These are phyloP conservation scores for Armadillidium nasatum DNA, from an alignment of 1,140 invertebrate genomes.

Conservation along the genomic window DNA sequence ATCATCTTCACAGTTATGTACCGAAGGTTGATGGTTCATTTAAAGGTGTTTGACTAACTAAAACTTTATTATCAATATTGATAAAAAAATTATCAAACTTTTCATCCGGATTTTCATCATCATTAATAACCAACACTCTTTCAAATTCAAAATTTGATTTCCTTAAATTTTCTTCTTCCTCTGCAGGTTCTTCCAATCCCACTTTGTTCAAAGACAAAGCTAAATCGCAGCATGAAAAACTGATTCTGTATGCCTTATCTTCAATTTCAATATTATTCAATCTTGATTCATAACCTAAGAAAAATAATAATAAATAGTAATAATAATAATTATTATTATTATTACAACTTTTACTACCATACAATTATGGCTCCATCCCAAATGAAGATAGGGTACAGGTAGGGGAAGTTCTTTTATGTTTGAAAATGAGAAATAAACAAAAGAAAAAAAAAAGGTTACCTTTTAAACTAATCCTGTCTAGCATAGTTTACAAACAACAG, in stretches of 20 bases:
- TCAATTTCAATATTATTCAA: background rate
- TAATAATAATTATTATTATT: too few relatives aligned
- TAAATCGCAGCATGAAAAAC: background rate
- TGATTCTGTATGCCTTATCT: background rate
- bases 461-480: too few relatives aligned
- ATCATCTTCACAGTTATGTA: background rate
- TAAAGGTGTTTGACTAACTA: too few relatives aligned
- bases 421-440: too few relatives aligned
- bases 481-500: too few relatives aligned
- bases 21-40: background rate
- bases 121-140: background rate
- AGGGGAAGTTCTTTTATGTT: too few relatives aligned
- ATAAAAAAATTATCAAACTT: background rate
- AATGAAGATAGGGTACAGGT: too few relatives aligned
- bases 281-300: background rate
- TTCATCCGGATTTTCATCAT: background rate
- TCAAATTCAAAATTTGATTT: background rate
- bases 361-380: too few relatives aligned
- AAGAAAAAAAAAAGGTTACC: too few relatives aligned
- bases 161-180: background rate
- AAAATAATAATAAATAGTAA: background rate
- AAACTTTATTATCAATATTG: background rate
- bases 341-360: too few relatives aligned
- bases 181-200: background rate
- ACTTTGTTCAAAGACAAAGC: too few relatives aligned